Conservation (phyloP, 2,888 invertebrate genomes). For the Drymonia ruficornis region DNA sequence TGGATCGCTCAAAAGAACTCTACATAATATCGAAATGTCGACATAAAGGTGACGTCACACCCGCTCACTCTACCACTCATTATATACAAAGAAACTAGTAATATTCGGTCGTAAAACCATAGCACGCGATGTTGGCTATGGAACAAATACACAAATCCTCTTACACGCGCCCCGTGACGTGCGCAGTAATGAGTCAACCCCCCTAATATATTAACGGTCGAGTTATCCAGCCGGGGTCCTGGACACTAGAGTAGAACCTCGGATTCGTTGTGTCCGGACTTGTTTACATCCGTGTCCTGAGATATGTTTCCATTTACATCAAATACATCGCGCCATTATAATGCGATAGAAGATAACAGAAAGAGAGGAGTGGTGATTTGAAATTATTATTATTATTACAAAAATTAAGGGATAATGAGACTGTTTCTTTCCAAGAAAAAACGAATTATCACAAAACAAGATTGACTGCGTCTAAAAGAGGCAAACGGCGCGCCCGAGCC, state of each 20-base stretch:
- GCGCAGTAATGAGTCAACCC: conserved; percentile 32
- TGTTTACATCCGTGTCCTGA: conserved; percentile 10
- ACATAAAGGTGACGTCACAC: not conserved
- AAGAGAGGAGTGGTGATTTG: no score
- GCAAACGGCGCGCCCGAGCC: no score
- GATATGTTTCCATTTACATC: not conserved
- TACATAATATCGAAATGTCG: no score
- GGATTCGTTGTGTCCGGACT: conserved; percentile 16
- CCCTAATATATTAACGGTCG: conserved; percentile 42
- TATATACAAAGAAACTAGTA: conserved; percentile 8
- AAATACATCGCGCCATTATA: no score
- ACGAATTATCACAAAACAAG: no score
- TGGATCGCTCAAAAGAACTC: no score
- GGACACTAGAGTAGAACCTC: conserved; percentile 3
- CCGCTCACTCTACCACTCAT: not conserved
- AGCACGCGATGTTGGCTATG: not conserved
- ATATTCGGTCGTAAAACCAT: conserved; percentile 1
- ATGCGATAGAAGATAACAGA: no score
- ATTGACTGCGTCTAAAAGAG: no score
- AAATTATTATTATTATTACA: no score
- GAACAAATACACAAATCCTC: conserved; percentile 20
- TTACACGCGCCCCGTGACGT: conserved; percentile 20
- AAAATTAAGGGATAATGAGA: no score
- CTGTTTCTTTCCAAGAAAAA: no score
- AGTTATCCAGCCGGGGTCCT: conserved; percentile 44